These are phyloP conservation scores for Crioceris asparagi DNA, from an alignment of 2,888 invertebrate species.

Conservation along the genomic window DNA sequence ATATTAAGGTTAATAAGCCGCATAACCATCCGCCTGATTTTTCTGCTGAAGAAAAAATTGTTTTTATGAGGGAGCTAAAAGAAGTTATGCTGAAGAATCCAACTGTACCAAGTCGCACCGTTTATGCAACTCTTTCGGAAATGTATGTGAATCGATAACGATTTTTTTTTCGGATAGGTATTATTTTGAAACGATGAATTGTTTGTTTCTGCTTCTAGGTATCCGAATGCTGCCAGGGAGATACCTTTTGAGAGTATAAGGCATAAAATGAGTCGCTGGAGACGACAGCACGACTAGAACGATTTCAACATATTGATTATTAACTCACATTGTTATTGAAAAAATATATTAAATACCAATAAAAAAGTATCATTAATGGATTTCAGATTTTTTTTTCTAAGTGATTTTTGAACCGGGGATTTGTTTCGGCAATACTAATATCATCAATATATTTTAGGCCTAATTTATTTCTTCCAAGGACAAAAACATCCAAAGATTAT, in stretches of 20 bases:
- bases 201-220: slow-evolving; percentile 24
- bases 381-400: no score
- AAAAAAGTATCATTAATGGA: no score
- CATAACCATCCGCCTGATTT: slow-evolving; percentile 36
- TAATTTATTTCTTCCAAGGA: slow-evolving; percentile 17
- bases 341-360: no score
- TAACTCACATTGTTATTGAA: not conserved
- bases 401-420: no score
- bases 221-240: slow-evolving; percentile 34
- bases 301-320: slow-evolving; percentile 3
- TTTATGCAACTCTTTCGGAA: slow-evolving; percentile 30
- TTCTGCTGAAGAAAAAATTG: slow-evolving; percentile 34
- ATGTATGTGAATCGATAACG: no score
- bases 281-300: slow-evolving; percentile 18
- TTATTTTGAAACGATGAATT: slow-evolving; percentile 2
- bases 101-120: slow-evolving; percentile 24
- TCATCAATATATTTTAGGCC: no score
- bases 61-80: slow-evolving; percentile 33
- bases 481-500: slow-evolving; percentile 19
- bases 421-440: no score
- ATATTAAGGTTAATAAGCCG: slow-evolving; percentile 33
- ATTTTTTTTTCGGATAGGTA: not conserved
- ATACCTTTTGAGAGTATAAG: slow-evolving; percentile 30
- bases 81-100: slow-evolving; percentile 31
- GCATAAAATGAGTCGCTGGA: slow-evolving; percentile 34